phyloP scores from a whole-genome alignment of 2,113 vertebrate genomes.

The Collichthys lucidus region DNA sequence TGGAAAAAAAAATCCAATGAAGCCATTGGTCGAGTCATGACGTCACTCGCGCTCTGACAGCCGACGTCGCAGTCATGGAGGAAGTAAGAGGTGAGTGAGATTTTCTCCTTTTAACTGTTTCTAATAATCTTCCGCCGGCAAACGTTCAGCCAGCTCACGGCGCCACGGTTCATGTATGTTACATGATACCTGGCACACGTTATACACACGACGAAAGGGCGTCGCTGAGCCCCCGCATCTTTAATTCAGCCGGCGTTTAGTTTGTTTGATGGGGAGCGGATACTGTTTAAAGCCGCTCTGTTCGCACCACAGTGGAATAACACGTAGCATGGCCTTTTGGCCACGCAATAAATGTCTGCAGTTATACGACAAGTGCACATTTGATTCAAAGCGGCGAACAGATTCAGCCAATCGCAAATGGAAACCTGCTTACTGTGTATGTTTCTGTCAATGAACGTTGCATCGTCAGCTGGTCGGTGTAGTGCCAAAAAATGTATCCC shows the following conservation, averaged over 20 bases:
- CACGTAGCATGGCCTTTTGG: neutral
- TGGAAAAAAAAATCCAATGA: neutral
- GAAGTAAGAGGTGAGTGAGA: constrained; percentile 83
- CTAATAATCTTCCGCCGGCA: neutral
- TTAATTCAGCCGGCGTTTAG: constrained; percentile 34
- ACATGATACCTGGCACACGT: accelerated
- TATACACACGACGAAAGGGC: no score
- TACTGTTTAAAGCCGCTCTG: neutral
- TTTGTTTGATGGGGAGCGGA: neutral
- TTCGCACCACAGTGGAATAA: neutral
- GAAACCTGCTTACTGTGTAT: constrained; percentile 26
- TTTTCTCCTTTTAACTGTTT: constrained; percentile 19
- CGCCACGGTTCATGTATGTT: accelerated
- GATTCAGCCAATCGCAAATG: neutral
- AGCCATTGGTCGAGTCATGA: constrained; percentile 41
- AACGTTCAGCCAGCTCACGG: accelerated
- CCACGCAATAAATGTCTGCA: no score
- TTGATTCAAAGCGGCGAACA: neutral
- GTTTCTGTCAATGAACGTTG: constrained; percentile 32
- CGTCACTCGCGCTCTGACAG: constrained; percentile 57
- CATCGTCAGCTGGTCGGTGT: constrained; percentile 43
- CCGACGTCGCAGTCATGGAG: constrained; percentile 80
- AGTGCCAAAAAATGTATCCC: constrained; percentile 7
- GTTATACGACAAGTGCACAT: neutral
- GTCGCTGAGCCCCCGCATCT: neutral